A percentile compares a stretch with the other conserved stretches of the same genome.
phyloP scores from a whole-genome alignment of 2,888 invertebrate genomes.

The Pandemis heparana region DNA sequence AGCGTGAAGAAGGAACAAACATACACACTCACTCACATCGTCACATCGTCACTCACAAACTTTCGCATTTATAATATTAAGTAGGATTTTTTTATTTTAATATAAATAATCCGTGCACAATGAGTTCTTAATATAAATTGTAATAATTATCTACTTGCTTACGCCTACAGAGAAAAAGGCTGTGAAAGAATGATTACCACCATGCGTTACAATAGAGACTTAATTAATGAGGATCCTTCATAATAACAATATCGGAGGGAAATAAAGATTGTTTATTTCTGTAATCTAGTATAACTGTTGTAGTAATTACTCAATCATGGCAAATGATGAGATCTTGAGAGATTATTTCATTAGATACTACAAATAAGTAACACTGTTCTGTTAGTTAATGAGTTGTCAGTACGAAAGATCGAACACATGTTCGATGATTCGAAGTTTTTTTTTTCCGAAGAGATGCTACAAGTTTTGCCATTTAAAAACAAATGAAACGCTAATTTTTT shows the following conservation, averaged over 20 bases:
- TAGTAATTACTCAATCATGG: conserved; percentile 23
- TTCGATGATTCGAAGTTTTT: no score
- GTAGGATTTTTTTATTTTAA: no score
- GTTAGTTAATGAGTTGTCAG: no score
- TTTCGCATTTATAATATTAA: no score
- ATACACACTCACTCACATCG: no score
- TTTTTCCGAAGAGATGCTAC: no score
- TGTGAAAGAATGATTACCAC: conserved; percentile 19
- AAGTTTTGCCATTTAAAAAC: no score
- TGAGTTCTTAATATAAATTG: not conserved
- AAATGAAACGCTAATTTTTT: no score
- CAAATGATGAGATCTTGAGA: conserved; percentile 13
- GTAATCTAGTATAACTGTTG: conserved; percentile 12
- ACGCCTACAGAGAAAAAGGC: conserved; percentile 11
- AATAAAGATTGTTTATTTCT: conserved; percentile 25
- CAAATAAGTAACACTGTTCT: not conserved
- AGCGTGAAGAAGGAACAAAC: no score
- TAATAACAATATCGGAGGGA: conserved; percentile 20
- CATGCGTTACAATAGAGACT: conserved; percentile 7
- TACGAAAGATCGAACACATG: no score
- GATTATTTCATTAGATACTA: not conserved
- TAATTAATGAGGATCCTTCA: conserved; percentile 30
- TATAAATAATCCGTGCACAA: not conserved
- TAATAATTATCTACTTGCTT: conserved; percentile 12
- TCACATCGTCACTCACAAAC: no score